These are phyloP conservation scores for Scaptomyza flava DNA, from an alignment of 2,888 invertebrate genomes.

Conservation along the genomic window DNA sequence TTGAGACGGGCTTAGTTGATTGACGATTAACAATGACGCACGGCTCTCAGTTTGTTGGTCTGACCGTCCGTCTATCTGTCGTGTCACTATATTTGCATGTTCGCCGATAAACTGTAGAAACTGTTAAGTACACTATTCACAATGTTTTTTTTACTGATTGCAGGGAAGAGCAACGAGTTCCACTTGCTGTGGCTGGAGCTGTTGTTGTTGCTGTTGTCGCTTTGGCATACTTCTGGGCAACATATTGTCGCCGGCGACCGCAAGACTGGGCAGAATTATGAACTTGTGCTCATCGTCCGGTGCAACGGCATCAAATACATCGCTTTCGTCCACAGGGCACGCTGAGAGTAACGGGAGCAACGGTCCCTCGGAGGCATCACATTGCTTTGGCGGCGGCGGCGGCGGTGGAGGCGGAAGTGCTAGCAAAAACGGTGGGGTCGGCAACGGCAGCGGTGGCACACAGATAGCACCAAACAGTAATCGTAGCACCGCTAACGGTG, in stretches of 20 bases:
- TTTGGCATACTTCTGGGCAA: constrained; percentile 76
- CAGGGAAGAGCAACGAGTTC: constrained; percentile 63
- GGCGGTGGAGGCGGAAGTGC: constrained; percentile 51
- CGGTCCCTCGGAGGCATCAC: constrained; percentile 62
- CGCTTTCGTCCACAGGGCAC: constrained; percentile 78
- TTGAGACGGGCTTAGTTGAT: constrained; percentile 1
- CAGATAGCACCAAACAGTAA: constrained; percentile 35
- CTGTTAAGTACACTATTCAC: constrained; percentile 15
- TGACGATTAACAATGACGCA: constrained; percentile 59
- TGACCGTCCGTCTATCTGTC: constrained; percentile 8
- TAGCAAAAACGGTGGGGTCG: constrained; percentile 32
- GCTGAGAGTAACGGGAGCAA: constrained; percentile 62
- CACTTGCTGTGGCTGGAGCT: constrained; percentile 53
- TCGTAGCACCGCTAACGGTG: constrained; percentile 42
- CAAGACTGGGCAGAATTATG: constrained; percentile 84
- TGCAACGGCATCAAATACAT: constrained; percentile 82
- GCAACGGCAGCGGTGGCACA: constrained; percentile 50
- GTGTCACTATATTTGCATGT: constrained; percentile 6
- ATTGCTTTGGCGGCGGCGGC: constrained; percentile 72
- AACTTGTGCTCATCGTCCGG: constrained; percentile 84
- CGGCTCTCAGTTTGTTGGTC: constrained; percentile 14
- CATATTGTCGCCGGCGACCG: constrained; percentile 80
- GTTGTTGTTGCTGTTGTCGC: constrained; percentile 67
- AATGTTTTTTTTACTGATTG: constrained; percentile 12
- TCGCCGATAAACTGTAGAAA: constrained; percentile 51